Evolutionary conservation across 2,113 vertebrate species (phyloP).

Genomic region (Polyodon spathula): DNA sequence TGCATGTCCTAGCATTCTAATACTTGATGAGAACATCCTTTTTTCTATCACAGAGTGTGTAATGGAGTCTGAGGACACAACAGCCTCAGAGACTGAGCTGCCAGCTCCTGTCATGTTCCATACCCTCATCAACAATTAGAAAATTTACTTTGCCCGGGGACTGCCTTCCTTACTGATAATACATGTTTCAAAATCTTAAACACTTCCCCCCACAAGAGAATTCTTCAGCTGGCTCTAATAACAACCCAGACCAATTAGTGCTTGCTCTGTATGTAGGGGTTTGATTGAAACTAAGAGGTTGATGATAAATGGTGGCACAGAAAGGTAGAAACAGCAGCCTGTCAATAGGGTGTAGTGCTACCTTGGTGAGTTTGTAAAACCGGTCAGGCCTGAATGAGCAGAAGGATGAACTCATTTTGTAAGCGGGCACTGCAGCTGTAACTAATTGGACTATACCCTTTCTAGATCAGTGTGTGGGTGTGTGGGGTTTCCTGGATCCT

Average conservation of each 20-base stretch:
- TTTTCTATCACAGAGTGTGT: neutral
- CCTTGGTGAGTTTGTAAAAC: too few relatives aligned
- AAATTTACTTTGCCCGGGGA: neutral
- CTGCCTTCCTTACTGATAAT: conserved; percentile 2
- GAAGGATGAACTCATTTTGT: too few relatives aligned
- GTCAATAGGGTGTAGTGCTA: too few relatives aligned
- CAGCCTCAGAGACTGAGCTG: neutral
- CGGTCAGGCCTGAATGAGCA: too few relatives aligned
- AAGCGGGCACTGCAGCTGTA: too few relatives aligned
- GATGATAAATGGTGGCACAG: too few relatives aligned
- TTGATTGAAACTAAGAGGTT: too few relatives aligned
- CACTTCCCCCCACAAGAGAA: conserved; percentile 6
- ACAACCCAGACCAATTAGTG: neutral
- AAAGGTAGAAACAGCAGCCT: too few relatives aligned
- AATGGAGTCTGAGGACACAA: neutral
- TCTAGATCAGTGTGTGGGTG: too few relatives aligned
- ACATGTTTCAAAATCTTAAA: neutral
- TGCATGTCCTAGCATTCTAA: neutral
- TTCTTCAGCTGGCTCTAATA: neutral
- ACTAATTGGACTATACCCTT: too few relatives aligned
- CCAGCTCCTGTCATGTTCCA: neutral
- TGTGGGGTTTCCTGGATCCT: too few relatives aligned
- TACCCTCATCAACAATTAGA: neutral
- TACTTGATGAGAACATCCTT: neutral
- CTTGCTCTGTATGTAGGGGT: too few relatives aligned